phyloP scores from a whole-genome alignment of 1,140 invertebrate species.

The Aphaenogaster ashmeadi region DNA sequence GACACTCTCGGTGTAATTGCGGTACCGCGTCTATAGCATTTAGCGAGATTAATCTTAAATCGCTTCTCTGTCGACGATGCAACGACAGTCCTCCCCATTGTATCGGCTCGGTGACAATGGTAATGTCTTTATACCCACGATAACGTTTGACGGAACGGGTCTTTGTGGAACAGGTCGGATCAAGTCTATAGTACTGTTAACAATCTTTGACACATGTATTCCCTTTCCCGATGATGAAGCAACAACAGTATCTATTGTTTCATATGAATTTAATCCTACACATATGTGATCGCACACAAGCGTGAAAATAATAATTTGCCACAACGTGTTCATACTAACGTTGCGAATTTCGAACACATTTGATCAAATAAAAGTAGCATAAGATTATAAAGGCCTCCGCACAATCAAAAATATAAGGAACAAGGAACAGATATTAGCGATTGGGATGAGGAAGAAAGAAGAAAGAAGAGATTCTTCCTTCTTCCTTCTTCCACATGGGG shows the following conservation, averaged over 20 bases:
- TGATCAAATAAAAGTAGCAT: neutral
- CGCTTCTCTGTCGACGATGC: neutral
- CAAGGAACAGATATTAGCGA: too few relatives aligned
- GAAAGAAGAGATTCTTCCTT: too few relatives aligned
- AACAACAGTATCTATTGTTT: neutral
- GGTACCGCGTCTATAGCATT: neutral
- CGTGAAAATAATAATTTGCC: neutral
- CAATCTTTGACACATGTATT: neutral
- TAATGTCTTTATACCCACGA: neutral
- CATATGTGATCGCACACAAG: neutral
- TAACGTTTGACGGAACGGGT: neutral
- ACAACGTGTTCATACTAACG: neutral
- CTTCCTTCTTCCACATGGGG: too few relatives aligned
- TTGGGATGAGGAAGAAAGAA: too few relatives aligned
- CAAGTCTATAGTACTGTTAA: slow-evolving; percentile 17
- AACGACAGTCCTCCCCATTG: neutral
- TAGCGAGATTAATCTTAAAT: neutral
- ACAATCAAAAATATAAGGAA: too few relatives aligned
- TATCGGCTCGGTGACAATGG: neutral
- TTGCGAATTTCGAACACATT: neutral
- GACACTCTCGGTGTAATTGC: neutral
- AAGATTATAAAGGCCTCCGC: neutral
- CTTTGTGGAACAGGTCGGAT: slow-evolving; percentile 1
- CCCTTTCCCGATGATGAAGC: neutral
- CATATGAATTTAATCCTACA: neutral